phyloP scores from a whole-genome alignment of 2,888 invertebrate genomes.

The Acronicta alni region DNA sequence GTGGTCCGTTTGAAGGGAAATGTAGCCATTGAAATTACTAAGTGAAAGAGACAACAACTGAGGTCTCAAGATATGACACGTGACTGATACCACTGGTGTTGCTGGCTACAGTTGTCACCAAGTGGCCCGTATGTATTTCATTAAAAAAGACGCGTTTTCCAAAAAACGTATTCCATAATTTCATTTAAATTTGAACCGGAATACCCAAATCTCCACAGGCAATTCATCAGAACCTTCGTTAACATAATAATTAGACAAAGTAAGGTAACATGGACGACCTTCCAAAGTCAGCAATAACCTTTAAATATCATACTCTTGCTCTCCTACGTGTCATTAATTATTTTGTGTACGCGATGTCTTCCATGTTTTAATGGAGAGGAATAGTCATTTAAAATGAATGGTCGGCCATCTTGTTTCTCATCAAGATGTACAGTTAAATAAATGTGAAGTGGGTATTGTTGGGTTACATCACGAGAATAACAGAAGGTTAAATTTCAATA shows the following conservation, averaged over 20 bases:
- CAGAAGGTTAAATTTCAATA: conserved; percentile 16
- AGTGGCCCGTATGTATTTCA: too few species aligned
- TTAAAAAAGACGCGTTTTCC: too few species aligned
- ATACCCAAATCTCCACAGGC: conserved; percentile 10
- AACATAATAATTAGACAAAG: conserved; percentile 23
- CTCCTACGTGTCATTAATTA: conserved; percentile 75
- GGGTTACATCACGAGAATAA: conserved; percentile 5
- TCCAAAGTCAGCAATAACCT: conserved; percentile 44
- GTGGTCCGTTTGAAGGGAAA: too few species aligned
- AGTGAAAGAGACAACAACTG: too few species aligned
- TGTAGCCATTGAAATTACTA: too few species aligned
- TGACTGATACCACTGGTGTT: too few species aligned
- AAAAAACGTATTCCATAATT: too few species aligned
- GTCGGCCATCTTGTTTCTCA: conserved; percentile 75
- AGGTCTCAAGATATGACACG: too few species aligned
- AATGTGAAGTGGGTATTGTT: conserved; percentile 58
- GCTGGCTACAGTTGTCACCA: too few species aligned
- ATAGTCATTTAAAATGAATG: conserved; percentile 81
- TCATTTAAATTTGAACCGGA: too few species aligned
- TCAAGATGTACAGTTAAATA: conserved; percentile 74
- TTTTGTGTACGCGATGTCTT: conserved; percentile 71
- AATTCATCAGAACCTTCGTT: conserved; percentile 20
- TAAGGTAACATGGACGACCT: conserved; percentile 16
- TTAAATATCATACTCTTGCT: conserved; percentile 62
- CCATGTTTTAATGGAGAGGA: conserved; percentile 72